Conservation (phyloP, 2,888 invertebrate species). For the Agonopterix arenella region DNA sequence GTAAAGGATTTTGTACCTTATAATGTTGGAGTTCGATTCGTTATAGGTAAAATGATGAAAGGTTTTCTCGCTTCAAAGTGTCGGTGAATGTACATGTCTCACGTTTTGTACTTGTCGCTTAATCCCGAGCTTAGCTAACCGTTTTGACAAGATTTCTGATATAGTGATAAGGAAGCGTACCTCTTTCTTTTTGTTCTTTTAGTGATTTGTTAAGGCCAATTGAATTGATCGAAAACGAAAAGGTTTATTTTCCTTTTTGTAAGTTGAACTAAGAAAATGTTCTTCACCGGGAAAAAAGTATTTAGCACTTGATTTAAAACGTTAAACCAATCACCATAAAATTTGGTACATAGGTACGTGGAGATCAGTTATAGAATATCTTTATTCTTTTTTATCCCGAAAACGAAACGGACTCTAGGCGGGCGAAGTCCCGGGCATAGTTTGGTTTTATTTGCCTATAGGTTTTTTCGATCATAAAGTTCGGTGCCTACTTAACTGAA, state of each 20-base stretch:
- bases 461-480: too few relatives aligned
- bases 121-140: constrained; percentile 72
- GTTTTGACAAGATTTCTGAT: constrained; percentile 72
- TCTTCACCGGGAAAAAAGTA: too few relatives aligned
- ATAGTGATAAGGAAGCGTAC: constrained; percentile 36
- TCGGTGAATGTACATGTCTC: constrained; percentile 38
- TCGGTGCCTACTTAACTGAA: too few relatives aligned
- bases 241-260: not conserved
- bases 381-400: too few relatives aligned
- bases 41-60: not conserved
- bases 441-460: too few relatives aligned
- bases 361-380: too few relatives aligned
- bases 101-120: constrained; percentile 69
- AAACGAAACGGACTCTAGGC: too few relatives aligned
- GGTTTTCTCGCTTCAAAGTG: constrained; percentile 19
- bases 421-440: too few relatives aligned
- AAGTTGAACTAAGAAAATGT: not conserved
- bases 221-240: too few relatives aligned
- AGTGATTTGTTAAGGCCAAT: not conserved
- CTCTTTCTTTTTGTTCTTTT: constrained; percentile 18
- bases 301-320: too few relatives aligned
- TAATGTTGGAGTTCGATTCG: constrained; percentile 11
- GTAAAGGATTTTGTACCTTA: constrained; percentile 28
- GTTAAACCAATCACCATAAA: too few relatives aligned
- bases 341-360: too few relatives aligned